phyloP scores from a whole-genome alignment of 2,888 invertebrate genomes.

The Lasioglossum lativentre region DNA sequence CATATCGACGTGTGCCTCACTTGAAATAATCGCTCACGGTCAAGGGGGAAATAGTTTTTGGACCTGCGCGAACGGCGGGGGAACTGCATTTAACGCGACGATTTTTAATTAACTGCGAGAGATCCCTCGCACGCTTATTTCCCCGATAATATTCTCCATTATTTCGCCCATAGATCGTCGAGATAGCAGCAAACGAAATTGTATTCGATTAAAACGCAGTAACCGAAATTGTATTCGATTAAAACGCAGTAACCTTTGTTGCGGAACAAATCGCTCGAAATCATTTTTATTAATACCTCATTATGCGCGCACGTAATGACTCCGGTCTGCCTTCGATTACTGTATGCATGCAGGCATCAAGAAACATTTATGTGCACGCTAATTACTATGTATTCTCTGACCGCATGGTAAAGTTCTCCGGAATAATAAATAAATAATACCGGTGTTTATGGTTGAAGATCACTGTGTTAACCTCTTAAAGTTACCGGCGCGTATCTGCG shows the following conservation, averaged over 20 bases:
- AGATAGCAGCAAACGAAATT: background rate
- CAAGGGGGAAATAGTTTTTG: constrained; percentile 35
- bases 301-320: background rate
- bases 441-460: background rate
- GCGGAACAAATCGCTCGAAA: background rate
- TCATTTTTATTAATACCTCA: background rate
- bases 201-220: too few species aligned
- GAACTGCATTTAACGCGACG: background rate
- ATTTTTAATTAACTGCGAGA: background rate
- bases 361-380: constrained; percentile 1
- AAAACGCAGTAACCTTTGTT: background rate
- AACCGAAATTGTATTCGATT: background rate
- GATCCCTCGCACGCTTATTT: background rate
- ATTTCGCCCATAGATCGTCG: too few species aligned
- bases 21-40: constrained; percentile 47
- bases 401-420: background rate
- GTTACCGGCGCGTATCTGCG: background rate
- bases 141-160: background rate
- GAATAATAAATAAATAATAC: background rate
- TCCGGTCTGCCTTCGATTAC: background rate
- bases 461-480: background rate
- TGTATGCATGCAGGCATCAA: background rate
- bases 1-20: constrained; percentile 25
- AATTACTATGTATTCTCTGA: background rate
- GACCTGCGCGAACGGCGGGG: background rate